Percentiles rank a stretch among this genome's conserved stretches.
Evolutionary conservation across 35 echinoderm and acorn worm species (phyloP).

Genomic region (Acanthaster planci): DNA sequence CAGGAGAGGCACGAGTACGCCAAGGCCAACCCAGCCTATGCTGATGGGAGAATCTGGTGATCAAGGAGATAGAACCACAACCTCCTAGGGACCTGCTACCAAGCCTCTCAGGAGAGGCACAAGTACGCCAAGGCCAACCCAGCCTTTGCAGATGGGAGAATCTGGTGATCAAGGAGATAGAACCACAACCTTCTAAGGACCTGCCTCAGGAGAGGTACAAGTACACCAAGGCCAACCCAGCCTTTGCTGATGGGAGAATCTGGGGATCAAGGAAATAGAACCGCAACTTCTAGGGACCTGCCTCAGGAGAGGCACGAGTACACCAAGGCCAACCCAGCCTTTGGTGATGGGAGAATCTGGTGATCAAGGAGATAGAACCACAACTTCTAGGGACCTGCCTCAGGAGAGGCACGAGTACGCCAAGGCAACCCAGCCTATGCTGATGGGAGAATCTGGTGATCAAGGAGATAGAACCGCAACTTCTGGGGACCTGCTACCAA

Average conservation of each 20-base stretch:
- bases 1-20: constrained; percentile 20
- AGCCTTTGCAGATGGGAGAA: constrained; percentile 70
- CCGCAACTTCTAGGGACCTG: too few species aligned
- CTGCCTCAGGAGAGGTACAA: too few species aligned
- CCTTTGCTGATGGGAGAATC: constrained; percentile 73
- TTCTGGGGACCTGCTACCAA: neutral
- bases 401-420: too few species aligned
- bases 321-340: constrained; percentile 61
- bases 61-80: neutral
- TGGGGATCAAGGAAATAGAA: constrained; percentile 18
- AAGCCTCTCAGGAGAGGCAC: constrained; percentile 3
- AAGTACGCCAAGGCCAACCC: constrained; percentile 50
- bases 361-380: too few species aligned
- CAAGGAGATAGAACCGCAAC: too few species aligned
- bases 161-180: constrained; percentile 53
- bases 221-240: constrained; percentile 39
- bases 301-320: constrained; percentile 12
- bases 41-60: constrained; percentile 70
- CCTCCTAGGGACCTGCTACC: neutral
- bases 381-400: too few species aligned
- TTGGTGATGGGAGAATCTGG: constrained; percentile 73
- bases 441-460: too few species aligned
- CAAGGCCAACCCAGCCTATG: constrained; percentile 68
- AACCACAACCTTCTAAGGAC: too few species aligned
- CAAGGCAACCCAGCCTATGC: too few species aligned